Conservation (phyloP, 2,113 vertebrate genomes). For the Otus sunia region DNA sequence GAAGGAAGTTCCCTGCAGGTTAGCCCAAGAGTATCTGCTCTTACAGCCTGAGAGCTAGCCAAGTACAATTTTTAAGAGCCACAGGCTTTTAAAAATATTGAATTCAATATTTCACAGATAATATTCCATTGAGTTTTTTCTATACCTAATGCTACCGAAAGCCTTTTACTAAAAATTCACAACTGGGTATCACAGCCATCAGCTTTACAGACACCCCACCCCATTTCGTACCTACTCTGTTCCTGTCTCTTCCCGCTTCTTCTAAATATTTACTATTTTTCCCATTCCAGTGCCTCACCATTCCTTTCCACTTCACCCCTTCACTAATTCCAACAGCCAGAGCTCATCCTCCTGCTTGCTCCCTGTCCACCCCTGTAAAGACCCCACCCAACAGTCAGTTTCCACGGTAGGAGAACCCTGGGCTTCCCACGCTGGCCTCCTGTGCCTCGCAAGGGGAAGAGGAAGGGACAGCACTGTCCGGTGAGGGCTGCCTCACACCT, state of each 20-base stretch:
- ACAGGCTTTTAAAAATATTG: neutral
- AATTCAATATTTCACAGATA: neutral
- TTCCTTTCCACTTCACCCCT: neutral
- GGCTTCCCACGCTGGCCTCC: accelerated
- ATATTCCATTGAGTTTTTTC: neutral
- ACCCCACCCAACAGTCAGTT: neutral
- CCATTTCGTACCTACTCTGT: neutral
- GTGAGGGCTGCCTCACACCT: accelerated
- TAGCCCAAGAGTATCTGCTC: neutral
- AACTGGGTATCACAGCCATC: neutral
- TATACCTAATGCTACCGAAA: neutral
- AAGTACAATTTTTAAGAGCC: neutral
- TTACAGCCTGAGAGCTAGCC: neutral
- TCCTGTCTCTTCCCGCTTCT: neutral
- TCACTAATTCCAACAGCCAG: neutral
- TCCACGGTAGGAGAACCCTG: neutral
- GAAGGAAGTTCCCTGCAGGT: conserved; percentile 38
- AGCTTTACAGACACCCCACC: neutral
- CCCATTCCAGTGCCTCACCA: neutral
- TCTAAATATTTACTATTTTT: neutral
- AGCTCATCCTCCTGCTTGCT: neutral
- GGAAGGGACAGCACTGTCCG: neutral
- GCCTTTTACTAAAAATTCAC: neutral
- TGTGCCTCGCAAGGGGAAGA: neutral
- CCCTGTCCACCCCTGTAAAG: neutral